Base-by-base conservation (phyloP, 2,797 vertebrate genomes). In the Thalassophryne amazonica region DNA sequence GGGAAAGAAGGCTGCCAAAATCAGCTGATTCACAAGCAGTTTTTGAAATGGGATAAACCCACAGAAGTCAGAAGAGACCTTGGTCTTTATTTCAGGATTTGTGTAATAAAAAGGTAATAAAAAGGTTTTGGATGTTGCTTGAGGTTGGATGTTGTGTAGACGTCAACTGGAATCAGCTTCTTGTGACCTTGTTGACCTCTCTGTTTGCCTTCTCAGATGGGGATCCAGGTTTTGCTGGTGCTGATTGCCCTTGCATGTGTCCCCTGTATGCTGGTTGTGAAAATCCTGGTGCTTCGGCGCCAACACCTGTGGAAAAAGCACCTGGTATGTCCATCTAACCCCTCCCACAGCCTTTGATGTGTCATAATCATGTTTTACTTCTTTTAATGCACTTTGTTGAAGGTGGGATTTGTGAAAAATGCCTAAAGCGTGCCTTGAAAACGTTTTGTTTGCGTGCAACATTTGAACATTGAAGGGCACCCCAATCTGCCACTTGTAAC, bases 251-350 rank as follows among this genome's bases (percentile, higher is more conserved):
- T 99, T 52, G 91, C 97, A 55, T 99, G 97, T 72, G 93, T 99
- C 34, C 97, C 97, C 0, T 97, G 95, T 91, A 99, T 99, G 95
- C 91, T 99, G 79, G 73, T 98, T 42, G 92, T 94, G 77, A 99
- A 99, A 84, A 97, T 97, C 25, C 63, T 98, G 86, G 86, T 99
- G 78, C 94, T 99, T 67, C 95, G 95, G 35, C 94, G 88, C 52
- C 97, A 99, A 59, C 92, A 99, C 73, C 78, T 99, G 48, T 92
- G 94, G 90, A 96, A 92, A 81, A 95, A 86, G 69, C 93, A 97
- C 75, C 84, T 99, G 94, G 97, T 99, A 92, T 91, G 96, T 94
- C 55, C 20, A 27, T 46, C 60, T 45, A 53, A 59, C 38, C 58
- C 60, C 63, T 57, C 41, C 62, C 60, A 42, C 36, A 32, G 60